Evolutionary conservation across 2,113 vertebrate genomes (phyloP), one percentile per base, ranked within the genome.

Genomic region (Pleuronectes platessa): DNA sequence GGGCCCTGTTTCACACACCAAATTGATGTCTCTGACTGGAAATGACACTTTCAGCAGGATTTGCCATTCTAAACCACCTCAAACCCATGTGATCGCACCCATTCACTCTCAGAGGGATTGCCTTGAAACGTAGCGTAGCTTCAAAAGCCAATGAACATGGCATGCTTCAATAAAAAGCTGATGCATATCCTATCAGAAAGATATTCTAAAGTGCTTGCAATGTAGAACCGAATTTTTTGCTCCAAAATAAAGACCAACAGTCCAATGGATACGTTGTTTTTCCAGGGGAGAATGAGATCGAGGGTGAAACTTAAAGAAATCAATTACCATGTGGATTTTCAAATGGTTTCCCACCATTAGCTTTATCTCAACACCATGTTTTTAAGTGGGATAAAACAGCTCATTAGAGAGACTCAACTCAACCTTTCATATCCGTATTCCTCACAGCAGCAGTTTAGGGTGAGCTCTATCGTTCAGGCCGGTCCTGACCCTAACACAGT

Each of bases 31-130:
- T 93, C 76, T 54, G 83, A 89, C 87, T 89, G 91, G 91, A 94
- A 94, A 94, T 92, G 92, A 91, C 93, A 94, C 92, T 91, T 94
- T 93, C 92, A 92, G 92, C 93, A 91, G 93, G 93, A 94, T 94
- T 94, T 94, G 92, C 92, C 92, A 92, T 94, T 93, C 92, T 90
- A 94, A 94, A 94, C 93, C 94, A 93, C 91, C 89, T 89, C 93
- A 92, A 93, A 93, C 92, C 89, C 91, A 92, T 92, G 90, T 92
- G 93, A 93, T 92, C 90, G 89, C 88, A 88, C 84, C 86, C 89
- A 87, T 93, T 93, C 90, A 81, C 86, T 93, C 92, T 92, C 92
- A 26, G 81, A 90, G 92, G 92, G 87, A 94, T 93, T 92, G 84
- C 78, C 79, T 90, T 92, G 86, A 92, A 92, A 93, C 89, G 84